phyloP scores from a whole-genome alignment of 2,113 vertebrate genomes.

The Engraulis encrasicolus region DNA sequence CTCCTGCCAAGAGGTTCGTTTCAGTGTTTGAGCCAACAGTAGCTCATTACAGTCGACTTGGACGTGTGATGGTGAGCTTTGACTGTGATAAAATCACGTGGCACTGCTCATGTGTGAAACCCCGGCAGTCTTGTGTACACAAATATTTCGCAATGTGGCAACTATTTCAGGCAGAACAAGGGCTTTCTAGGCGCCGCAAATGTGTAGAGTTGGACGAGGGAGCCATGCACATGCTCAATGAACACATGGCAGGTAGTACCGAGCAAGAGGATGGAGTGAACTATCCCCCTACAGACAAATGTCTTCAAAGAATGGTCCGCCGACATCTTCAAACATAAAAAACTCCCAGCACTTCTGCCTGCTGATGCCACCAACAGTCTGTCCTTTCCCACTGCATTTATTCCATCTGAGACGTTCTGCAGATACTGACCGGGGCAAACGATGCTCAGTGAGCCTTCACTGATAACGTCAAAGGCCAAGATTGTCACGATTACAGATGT shows the following conservation, averaged over 20 bases:
- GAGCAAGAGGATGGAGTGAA: neutral
- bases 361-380: no score
- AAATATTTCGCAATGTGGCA: conserved; percentile 26
- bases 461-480: no score
- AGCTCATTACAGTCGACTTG: neutral
- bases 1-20: neutral
- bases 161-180: neutral
- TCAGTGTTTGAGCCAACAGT: neutral
- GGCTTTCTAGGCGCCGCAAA: neutral
- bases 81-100: neutral
- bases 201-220: conserved; percentile 13
- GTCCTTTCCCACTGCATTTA: no score
- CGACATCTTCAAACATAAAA: neutral
- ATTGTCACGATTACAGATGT: no score
- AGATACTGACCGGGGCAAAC: no score
- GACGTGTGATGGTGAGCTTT: neutral
- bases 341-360: no score
- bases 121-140: conserved; percentile 7
- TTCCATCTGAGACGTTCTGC: no score
- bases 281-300: conserved; percentile 24
- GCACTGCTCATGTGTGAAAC: neutral
- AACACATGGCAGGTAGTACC: no score
- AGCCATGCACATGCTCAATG: no score
- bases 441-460: no score
- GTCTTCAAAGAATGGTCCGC: conserved; percentile 18